Evolutionary conservation across 2,113 vertebrate species (phyloP).

Genomic region (Microcebus griseorufus): DNA sequence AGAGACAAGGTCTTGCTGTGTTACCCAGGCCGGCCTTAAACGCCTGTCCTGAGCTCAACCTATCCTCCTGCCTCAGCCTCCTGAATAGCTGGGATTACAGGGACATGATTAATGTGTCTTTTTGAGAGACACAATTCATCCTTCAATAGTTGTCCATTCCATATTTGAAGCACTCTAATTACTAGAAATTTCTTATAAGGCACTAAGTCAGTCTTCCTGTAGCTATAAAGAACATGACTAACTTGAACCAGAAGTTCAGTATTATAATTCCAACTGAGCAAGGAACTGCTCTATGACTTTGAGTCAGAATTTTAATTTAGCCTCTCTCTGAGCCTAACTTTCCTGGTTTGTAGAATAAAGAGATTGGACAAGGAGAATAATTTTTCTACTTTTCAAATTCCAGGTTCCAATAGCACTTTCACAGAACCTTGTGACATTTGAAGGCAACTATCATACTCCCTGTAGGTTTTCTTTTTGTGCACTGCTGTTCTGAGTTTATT

Average conservation of each 20-base stretch:
- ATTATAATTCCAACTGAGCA: not conserved
- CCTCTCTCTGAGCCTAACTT: not conserved
- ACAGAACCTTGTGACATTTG: not conserved
- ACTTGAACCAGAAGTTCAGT: not conserved
- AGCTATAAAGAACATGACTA: not conserved
- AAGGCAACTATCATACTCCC: not conserved
- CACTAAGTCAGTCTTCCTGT: not conserved
- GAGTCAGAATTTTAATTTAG: not conserved
- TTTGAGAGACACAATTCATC: not conserved
- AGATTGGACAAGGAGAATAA: not conserved
- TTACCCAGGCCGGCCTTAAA: not conserved
- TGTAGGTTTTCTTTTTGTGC: not conserved
- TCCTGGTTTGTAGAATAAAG: not conserved
- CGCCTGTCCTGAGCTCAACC: not conserved
- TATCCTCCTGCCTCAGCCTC: not conserved
- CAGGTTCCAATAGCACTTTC: not conserved
- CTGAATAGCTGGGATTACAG: not conserved
- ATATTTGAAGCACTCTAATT: not conserved
- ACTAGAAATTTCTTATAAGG: not conserved
- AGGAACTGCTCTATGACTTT: not conserved
- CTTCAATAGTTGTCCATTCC: not conserved
- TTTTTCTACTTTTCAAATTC: not conserved
- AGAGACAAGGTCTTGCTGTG: not conserved
- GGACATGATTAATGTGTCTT: not conserved
- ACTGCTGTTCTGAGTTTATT: not conserved